Conservation (phyloP, 2,888 invertebrate species). For the Stratiomys singularior region DNA sequence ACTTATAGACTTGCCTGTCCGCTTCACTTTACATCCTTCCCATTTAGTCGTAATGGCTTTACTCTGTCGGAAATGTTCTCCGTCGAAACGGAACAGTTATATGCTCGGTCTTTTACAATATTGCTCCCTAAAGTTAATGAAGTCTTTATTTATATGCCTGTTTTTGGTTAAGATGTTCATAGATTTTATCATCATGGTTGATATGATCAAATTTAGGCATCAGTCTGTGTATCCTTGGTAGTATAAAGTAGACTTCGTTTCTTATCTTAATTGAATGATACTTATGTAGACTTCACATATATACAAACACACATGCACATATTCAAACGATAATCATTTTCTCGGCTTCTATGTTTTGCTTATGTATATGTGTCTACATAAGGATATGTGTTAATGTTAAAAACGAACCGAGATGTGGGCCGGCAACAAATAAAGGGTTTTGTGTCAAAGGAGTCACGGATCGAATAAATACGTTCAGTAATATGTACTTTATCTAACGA, state of each 20-base stretch:
- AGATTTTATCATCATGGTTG: neutral
- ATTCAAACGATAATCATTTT: neutral
- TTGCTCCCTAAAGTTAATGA: constrained; percentile 16
- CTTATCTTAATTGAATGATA: constrained; percentile 21
- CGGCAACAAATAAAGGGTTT: too few relatives aligned
- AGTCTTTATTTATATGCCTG: constrained; percentile 15
- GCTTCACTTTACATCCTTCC: constrained; percentile 2
- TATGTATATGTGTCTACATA: too few relatives aligned
- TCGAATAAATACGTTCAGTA: too few relatives aligned
- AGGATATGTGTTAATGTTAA: too few relatives aligned
- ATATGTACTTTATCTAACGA: too few relatives aligned
- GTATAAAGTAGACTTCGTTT: too few relatives aligned
- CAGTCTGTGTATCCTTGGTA: too few relatives aligned
- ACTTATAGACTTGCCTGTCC: neutral
- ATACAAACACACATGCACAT: neutral
- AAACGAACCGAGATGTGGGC: too few relatives aligned
- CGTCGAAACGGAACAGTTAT: neutral
- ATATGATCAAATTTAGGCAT: too few relatives aligned
- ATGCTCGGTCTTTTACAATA: neutral
- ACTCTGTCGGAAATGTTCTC: neutral
- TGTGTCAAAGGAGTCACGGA: too few relatives aligned
- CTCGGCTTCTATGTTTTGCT: neutral
- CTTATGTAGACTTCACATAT: neutral
- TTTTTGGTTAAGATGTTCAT: constrained; percentile 1
- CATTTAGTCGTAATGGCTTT: constrained; percentile 17